These are phyloP conservation scores for Enteromius fasciolatus DNA, from an alignment of 2,797 vertebrate genomes.

Conservation along the genomic window DNA sequence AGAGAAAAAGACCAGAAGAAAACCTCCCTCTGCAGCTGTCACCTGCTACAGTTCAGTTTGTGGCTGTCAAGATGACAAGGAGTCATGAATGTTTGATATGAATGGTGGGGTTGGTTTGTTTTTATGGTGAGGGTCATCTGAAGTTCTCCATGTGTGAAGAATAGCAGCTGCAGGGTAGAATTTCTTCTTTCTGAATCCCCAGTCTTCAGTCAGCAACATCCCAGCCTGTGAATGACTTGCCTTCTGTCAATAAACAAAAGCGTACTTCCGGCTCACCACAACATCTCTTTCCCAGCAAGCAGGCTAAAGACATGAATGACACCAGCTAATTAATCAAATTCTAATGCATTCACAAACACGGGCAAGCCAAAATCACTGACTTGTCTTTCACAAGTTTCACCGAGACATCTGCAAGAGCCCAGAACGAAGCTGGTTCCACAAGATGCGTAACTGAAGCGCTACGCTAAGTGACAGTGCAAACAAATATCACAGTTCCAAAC, in stretches of 20 bases:
- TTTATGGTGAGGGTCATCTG: not conserved
- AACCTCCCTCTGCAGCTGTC: not conserved
- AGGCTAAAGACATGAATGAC: conserved; percentile 18
- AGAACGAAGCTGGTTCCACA: conserved; percentile 8
- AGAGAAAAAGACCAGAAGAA: not conserved
- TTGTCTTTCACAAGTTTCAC: conserved; percentile 37
- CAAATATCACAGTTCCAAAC: conserved; percentile 17
- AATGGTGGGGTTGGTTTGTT: not conserved
- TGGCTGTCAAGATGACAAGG: not conserved
- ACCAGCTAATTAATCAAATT: not conserved
- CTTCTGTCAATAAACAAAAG: conserved; percentile 13
- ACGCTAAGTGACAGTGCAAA: not conserved
- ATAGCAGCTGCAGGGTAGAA: not conserved
- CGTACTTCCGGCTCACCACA: not conserved
- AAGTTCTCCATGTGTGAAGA: conserved; percentile 7
- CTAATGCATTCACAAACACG: conserved; percentile 13
- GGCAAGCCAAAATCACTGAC: conserved; percentile 5
- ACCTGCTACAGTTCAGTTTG: not conserved
- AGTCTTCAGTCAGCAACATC: conserved; percentile 4
- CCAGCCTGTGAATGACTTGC: not conserved
- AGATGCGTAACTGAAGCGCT: not conserved
- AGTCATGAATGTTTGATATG: not conserved
- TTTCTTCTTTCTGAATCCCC: not conserved
- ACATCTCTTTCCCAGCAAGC: not conserved
- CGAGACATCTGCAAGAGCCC: conserved; percentile 27